A percentile compares a stretch with the other conserved stretches of the same genome.
phyloP scores from a whole-genome alignment of 2,797 vertebrate species.

The Aselliscus stoliczkanus region DNA sequence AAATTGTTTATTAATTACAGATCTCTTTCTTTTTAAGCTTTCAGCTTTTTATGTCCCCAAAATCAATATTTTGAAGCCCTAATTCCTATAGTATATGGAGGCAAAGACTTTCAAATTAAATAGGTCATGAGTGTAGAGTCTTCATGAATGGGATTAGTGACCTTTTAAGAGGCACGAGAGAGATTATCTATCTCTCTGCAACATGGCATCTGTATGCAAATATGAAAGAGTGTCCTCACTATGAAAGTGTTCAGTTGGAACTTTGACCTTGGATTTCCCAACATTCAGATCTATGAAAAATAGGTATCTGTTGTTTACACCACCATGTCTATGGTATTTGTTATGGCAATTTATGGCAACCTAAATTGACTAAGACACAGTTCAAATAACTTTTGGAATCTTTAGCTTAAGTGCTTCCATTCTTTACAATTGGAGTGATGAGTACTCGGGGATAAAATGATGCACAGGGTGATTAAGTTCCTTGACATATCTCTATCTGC shows the following conservation, averaged over 20 bases:
- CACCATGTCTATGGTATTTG: background rate
- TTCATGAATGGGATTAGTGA: background rate
- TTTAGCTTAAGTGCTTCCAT: background rate
- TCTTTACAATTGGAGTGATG: background rate
- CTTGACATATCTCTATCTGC: background rate
- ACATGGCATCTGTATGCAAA: background rate
- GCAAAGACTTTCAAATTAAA: background rate
- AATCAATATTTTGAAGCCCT: background rate
- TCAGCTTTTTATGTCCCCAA: background rate
- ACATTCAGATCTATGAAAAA: background rate
- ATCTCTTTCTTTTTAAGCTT: background rate
- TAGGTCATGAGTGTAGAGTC: background rate
- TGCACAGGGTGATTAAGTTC: background rate
- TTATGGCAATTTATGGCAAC: background rate
- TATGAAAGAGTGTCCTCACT: background rate
- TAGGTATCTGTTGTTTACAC: background rate
- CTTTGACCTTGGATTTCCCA: background rate
- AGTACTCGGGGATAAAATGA: background rate
- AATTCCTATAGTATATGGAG: background rate
- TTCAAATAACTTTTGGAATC: background rate
- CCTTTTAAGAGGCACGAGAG: background rate
- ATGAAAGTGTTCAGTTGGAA: background rate
- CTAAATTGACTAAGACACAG: background rate
- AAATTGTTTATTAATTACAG: background rate
- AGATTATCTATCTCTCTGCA: background rate